Conservation (phyloP, 2,113 vertebrate species). For the Varanus salvator region DNA sequence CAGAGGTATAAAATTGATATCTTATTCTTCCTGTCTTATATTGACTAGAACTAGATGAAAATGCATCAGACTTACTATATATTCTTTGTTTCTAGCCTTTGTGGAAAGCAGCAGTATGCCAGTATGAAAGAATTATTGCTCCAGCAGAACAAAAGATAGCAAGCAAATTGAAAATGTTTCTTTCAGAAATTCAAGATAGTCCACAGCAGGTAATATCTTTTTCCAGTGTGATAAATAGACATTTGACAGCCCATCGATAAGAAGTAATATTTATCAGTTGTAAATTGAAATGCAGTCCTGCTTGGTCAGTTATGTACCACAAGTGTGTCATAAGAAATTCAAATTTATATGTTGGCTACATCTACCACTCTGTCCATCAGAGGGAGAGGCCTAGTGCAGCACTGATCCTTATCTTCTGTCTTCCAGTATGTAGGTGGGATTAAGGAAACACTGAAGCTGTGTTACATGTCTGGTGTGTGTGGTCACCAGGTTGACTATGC, state of each 20-base stretch:
- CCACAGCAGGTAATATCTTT: constrained; percentile 89
- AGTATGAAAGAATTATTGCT: constrained; percentile 90
- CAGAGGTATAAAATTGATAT: constrained; percentile 82
- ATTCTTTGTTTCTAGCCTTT: constrained; percentile 83
- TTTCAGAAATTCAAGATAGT: constrained; percentile 91
- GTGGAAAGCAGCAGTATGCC: constrained; percentile 94
- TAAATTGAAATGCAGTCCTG: too few relatives aligned
- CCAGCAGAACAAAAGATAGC: constrained; percentile 89
- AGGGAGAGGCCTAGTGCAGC: background rate
- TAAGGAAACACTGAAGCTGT: background rate
- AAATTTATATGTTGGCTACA: background rate
- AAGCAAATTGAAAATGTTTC: constrained; percentile 86
- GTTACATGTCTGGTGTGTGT: too few relatives aligned
- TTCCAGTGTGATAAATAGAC: background rate
- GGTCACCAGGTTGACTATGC: too few relatives aligned
- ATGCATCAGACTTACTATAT: constrained; percentile 41
- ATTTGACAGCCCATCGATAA: background rate
- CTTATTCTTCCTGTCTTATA: constrained; percentile 31
- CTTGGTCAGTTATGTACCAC: background rate
- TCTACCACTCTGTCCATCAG: background rate
- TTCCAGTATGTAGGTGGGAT: background rate
- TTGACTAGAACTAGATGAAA: constrained; percentile 11
- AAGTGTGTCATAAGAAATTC: background rate
- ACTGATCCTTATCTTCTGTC: background rate
- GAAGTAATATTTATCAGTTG: background rate